phyloP scores from a whole-genome alignment of 2,888 invertebrate genomes.

The Erebia palarica region DNA sequence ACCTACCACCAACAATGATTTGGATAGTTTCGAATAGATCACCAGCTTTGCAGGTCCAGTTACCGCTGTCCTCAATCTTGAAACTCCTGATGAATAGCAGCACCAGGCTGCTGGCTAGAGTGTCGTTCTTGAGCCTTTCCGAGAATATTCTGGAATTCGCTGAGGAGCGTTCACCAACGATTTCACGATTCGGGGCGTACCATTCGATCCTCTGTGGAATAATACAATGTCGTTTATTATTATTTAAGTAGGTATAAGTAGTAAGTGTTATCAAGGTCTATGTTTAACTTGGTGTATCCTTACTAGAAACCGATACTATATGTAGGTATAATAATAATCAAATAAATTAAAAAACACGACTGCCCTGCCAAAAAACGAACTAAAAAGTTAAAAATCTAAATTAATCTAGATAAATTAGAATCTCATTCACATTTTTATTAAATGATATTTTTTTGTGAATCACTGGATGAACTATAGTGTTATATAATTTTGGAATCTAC shows the following conservation, averaged over 20 bases:
- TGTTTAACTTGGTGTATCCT: no score
- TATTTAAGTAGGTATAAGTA: not conserved
- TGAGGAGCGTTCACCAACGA: constrained; percentile 55
- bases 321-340: no score
- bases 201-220: constrained; percentile 62
- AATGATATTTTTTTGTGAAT: no score
- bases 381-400: no score
- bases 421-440: no score
- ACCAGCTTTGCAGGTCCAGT: constrained; percentile 73
- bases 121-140: constrained; percentile 52
- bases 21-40: constrained; percentile 59
- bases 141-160: constrained; percentile 62
- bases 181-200: constrained; percentile 56
- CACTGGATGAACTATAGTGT: no score
- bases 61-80: constrained; percentile 63
- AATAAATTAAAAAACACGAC: no score
- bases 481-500: no score
- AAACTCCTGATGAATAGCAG: constrained; percentile 64
- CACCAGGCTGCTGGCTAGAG: constrained; percentile 48
- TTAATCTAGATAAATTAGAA: no score
- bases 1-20: constrained; percentile 67
- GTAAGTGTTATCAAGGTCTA: not conserved
- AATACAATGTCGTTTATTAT: not conserved
- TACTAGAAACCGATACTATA: not conserved
- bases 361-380: no score